A percentile compares a stretch with the other conserved stretches of the same genome.
Conservation (phyloP, 1,140 invertebrate genomes). For the Trachymyrmex cornetzi region DNA sequence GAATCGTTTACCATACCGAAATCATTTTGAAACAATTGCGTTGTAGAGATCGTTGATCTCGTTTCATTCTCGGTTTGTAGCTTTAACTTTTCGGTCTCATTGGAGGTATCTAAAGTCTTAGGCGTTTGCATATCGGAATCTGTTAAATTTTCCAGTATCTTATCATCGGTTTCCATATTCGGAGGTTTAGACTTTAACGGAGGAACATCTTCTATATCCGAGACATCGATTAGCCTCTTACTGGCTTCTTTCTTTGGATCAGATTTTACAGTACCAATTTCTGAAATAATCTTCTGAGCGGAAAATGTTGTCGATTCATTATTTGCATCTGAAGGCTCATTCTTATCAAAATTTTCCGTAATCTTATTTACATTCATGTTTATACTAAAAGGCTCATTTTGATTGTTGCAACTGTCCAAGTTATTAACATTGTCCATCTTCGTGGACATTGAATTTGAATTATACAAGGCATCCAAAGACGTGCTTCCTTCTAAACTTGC, state of each 20-base stretch:
- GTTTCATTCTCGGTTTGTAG: conserved; percentile 15
- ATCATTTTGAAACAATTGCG: conserved; percentile 46
- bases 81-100: neutral
- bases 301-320: conserved; percentile 27
- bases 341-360: conserved; percentile 39
- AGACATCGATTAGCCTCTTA: conserved; percentile 69
- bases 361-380: conserved; percentile 46
- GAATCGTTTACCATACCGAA: conserved; percentile 8
- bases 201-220: conserved; percentile 73
- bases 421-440: conserved; percentile 56
- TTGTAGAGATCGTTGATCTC: neutral
- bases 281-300: conserved; percentile 24
- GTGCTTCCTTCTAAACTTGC: conserved; percentile 40
- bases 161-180: conserved; percentile 50
- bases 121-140: conserved; percentile 19
- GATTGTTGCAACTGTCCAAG: conserved; percentile 65
- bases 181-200: conserved; percentile 76
- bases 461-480: conserved; percentile 48
- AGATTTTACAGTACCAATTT: conserved; percentile 36
- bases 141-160: conserved; percentile 38
- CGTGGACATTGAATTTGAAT: conserved; percentile 49
- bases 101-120: conserved; percentile 42
- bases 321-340: conserved; percentile 4
- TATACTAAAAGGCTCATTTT: conserved; percentile 55
- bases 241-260: conserved; percentile 76